phyloP scores from a whole-genome alignment of 1,140 invertebrate genomes.

The Drosophila neocordata region DNA sequence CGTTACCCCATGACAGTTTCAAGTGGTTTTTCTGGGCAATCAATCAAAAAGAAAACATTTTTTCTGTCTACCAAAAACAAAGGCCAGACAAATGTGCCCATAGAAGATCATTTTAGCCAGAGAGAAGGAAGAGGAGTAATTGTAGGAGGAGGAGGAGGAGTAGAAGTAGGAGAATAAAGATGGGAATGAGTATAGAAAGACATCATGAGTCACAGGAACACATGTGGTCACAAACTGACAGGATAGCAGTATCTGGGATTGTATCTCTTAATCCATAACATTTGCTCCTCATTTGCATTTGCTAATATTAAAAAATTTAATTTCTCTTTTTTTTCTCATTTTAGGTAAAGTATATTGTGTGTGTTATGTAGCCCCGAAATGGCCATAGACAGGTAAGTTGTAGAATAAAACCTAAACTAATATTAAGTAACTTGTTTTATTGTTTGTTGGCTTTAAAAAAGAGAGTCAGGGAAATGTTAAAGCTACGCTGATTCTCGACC shows the following conservation, averaged over 20 bases:
- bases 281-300: constrained; percentile 61
- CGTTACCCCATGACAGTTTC: constrained; percentile 60
- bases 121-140: constrained; percentile 11
- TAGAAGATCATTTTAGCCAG: constrained; percentile 53
- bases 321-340: constrained; percentile 22
- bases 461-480: background rate
- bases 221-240: constrained; percentile 49
- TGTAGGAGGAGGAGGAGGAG: constrained; percentile 7
- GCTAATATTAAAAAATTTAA: background rate
- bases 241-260: constrained; percentile 16
- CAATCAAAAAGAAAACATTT: constrained; percentile 77
- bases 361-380: constrained; percentile 10
- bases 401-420: background rate
- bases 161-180: constrained; percentile 3
- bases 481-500: constrained; percentile 5
- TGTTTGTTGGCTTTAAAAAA: constrained; percentile 1
- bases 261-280: constrained; percentile 63
- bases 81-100: constrained; percentile 64
- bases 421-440: background rate
- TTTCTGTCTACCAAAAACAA: constrained; percentile 43
- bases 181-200: constrained; percentile 5
- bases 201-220: constrained; percentile 26
- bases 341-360: constrained; percentile 70
- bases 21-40: constrained; percentile 77
- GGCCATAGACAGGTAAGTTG: constrained; percentile 64